A percentile compares a stretch with the other conserved stretches of the same genome.
Evolutionary conservation across 92 coral and sea anemone genomes (phyloP).

Genomic region (Muricea muricata): DNA sequence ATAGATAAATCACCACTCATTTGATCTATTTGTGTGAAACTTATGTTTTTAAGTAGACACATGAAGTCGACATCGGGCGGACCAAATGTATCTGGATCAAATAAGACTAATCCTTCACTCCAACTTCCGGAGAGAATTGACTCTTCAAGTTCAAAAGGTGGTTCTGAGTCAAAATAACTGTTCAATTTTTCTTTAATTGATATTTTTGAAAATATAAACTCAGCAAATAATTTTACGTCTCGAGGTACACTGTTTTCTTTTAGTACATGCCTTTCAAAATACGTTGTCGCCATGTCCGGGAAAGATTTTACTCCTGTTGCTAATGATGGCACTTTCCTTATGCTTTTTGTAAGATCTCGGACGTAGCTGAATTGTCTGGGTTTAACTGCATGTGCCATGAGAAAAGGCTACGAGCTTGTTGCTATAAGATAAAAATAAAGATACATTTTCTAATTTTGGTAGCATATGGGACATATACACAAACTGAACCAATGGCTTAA

Average conservation of each 20-base stretch:
- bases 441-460: no score
- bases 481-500: no score
- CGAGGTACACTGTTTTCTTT: neutral
- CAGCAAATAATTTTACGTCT: neutral
- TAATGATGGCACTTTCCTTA: neutral
- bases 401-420: neutral
- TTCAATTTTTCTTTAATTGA: neutral
- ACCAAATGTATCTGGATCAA: conserved; percentile 1
- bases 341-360: neutral
- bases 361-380: neutral
- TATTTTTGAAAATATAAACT: neutral
- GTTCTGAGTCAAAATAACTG: neutral
- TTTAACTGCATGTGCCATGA: conserved; percentile 10
- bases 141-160: conserved; percentile 8
- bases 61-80: conserved; percentile 6
- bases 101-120: neutral
- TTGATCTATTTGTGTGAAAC: conserved; percentile 8
- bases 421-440: neutral
- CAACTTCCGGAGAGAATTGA: neutral
- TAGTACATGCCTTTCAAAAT: neutral
- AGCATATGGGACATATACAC: no score
- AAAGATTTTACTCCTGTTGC: neutral
- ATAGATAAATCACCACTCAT: neutral
- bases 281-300: neutral
- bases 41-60: conserved; percentile 10